These are phyloP conservation scores for Eudyptes chrysolophus DNA, from an alignment of 2,113 vertebrate genomes.

Conservation along the genomic window DNA sequence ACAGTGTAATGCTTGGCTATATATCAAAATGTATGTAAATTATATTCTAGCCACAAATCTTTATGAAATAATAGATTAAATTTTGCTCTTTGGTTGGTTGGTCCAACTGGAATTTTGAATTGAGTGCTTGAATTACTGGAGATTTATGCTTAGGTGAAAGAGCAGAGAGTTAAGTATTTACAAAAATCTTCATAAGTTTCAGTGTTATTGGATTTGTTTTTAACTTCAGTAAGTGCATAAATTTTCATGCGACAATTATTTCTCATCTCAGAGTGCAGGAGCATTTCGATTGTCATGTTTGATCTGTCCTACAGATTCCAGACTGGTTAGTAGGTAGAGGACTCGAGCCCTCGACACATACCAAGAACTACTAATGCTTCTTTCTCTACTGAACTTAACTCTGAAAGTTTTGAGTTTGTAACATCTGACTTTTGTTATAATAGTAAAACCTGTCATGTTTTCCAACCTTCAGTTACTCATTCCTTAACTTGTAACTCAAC, in stretches of 20 bases:
- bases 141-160: neutral
- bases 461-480: neutral
- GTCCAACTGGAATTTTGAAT: neutral
- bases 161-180: neutral
- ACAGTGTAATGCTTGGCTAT: neutral
- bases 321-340: neutral
- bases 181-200: neutral
- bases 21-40: neutral
- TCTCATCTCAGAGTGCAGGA: neutral
- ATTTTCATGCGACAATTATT: neutral
- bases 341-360: neutral
- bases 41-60: neutral
- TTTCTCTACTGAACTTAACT: neutral
- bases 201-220: neutral
- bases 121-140: neutral
- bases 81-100: neutral
- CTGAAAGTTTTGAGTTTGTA: neutral
- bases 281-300: neutral
- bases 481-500: neutral
- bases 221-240: neutral
- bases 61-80: neutral
- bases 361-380: neutral
- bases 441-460: neutral
- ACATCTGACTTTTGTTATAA: neutral
- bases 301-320: neutral